phyloP scores from a whole-genome alignment of 1,140 invertebrate genomes.

The Drosophila orena region DNA sequence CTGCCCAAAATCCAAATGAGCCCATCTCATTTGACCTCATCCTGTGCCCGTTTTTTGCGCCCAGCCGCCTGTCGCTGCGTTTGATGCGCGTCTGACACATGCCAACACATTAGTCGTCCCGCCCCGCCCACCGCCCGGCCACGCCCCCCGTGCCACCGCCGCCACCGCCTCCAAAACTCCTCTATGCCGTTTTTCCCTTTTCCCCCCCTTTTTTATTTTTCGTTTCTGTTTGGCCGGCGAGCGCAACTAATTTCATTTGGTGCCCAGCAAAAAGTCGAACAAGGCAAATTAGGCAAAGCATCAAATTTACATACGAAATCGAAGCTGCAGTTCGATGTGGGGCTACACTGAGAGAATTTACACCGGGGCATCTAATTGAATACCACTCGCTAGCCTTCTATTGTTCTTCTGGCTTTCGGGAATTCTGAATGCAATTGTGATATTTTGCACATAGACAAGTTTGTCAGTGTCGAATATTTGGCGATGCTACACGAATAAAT shows the following conservation, averaged over 20 bases:
- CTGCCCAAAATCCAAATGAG: neutral
- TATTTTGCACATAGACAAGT: no score
- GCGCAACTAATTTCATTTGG: constrained; percentile 45
- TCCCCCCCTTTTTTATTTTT: neutral
- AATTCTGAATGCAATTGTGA: no score
- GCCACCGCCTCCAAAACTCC: constrained; percentile 9
- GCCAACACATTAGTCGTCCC: constrained; percentile 70
- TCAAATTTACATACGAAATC: constrained; percentile 73
- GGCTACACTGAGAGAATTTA: constrained; percentile 9
- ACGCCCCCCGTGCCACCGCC: constrained; percentile 18
- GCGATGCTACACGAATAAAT: no score
- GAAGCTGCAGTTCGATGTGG: constrained; percentile 8
- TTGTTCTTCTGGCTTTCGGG: no score
- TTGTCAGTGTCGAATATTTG: no score
- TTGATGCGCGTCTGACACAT: constrained; percentile 76
- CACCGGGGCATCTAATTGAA: no score
- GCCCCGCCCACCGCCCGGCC: constrained; percentile 23
- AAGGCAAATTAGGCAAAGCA: constrained; percentile 60
- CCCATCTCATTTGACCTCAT: constrained; percentile 15
- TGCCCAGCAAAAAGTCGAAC: constrained; percentile 45
- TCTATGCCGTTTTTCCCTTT: constrained; percentile 8
- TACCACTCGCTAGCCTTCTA: no score
- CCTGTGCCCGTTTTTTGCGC: constrained; percentile 13
- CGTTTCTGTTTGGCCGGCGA: constrained; percentile 9
- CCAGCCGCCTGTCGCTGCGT: constrained; percentile 45